Conservation (phyloP, 2,113 vertebrate species). For the Seriola aureovittata region DNA sequence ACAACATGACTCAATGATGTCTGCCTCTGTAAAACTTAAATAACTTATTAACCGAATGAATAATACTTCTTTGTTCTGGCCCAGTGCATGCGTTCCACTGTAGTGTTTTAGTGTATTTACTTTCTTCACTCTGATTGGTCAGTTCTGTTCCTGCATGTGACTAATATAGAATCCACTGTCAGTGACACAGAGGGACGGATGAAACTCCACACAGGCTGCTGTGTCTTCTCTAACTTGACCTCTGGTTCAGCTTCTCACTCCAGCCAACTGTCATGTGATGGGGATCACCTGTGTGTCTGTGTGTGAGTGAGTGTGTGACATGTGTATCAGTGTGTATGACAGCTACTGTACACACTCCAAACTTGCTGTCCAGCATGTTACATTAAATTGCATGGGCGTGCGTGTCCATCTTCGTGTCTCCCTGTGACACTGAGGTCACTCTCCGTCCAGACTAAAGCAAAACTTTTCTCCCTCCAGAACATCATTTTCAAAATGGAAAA, state of each 20-base stretch:
- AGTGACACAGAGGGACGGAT: slow-evolving; percentile 31
- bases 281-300: background rate
- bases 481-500: too few species aligned
- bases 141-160: slow-evolving; percentile 5
- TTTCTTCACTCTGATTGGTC: background rate
- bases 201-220: slow-evolving; percentile 15
- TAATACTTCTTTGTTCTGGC: too few species aligned
- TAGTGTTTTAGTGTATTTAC: background rate
- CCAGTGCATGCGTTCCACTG: background rate
- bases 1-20: background rate
- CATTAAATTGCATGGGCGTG: background rate
- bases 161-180: background rate
- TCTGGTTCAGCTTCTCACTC: slow-evolving; percentile 38
- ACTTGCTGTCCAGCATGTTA: background rate
- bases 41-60: too few species aligned
- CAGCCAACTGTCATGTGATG: slow-evolving; percentile 27
- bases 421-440: background rate
- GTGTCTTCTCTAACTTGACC: slow-evolving; percentile 30
- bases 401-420: background rate
- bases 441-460: too few species aligned
- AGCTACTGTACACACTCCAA: background rate
- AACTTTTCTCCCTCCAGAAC: too few species aligned
- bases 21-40: background rate
- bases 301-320: slow-evolving; percentile 2
- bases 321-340: background rate